Base-by-base conservation (phyloP, 1,140 invertebrate species). In the Calephelis virginiensis region DNA sequence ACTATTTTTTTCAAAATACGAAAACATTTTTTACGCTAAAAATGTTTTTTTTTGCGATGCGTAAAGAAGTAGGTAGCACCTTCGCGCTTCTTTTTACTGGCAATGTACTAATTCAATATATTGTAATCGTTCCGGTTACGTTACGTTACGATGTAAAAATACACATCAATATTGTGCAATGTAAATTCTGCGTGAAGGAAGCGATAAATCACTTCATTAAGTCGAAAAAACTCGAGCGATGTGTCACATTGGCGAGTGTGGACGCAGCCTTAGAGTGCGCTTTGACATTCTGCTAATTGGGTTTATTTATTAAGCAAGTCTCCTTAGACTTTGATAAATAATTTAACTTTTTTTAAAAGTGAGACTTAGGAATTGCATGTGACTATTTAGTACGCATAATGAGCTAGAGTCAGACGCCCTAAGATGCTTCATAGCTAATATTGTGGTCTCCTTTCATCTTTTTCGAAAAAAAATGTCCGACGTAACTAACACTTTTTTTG, bases 181-280 rank as follows among this genome's bases (percentile, higher is more conserved):
- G 76, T 70, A 78, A 83, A 83, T 80, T 76, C 77, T 63, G 70
- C 73, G 76, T 79, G 75, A 76, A 78, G 77, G 77, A 81, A 83
- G 69, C 73, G 63, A 83, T 81, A 83, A 76, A 81, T 78, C 76
- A 78, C 76, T 70, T 68, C 71, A 76, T 80, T 77, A 78, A 76
- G 60, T 73, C 67, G 62, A 64, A 64, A 64, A 64, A 64, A 64
- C 50, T 56, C 50, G 62, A 66, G 65, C 65, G 69, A 64, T 64
- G 62, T 71, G 69, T 71, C 69, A 65, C 69, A 48, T 61, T 40
- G 59, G 50, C 59, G 61, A 68, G 66, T 65, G 72, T 65, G 59
- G 17, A 69, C 61, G 60, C 63, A 69, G 45, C 45, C 17, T 48
- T 63, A 47, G 62, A 63, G 45, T 46, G 47, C 53, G 53, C 53